Base-by-base conservation (phyloP, 1,140 invertebrate genomes). In the Polyergus mexicanus region DNA sequence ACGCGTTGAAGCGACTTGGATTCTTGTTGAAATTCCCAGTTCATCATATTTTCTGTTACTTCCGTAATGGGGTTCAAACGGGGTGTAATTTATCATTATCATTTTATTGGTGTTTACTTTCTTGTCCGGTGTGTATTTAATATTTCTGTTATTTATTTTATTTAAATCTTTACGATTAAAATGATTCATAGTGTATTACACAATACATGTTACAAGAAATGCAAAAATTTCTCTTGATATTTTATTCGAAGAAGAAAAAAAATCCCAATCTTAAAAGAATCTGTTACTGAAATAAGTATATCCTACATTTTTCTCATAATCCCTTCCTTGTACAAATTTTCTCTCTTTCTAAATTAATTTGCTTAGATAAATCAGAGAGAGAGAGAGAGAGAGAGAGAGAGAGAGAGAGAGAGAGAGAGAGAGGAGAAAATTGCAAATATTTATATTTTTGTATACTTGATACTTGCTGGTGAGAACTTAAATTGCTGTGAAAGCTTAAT, bases 1-100 rank as follows among this genome's bases (percentile, higher is more conserved):
- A 13, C n/a, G 22, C 8, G 22, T 32, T 16, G 7, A n/a, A 60
- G 16, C 16, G 71, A 28, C 28, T 32, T 7, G 13, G 28, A 16
- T 22, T 47, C 13, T 51, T 47, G 38, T 51, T 35, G 22, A 54
- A 22, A 28, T 62, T 19, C 16, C 62, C 13, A 22, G 63, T 8
- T 56, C 44, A 69, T 41, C 77, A 22, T 35, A 25, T 28, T 28
- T 62, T 74, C 1, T 13, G 16, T 25, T 44, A 35, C 19, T 44
- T 54, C 54, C 76, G 44, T 44, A 11, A 35, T n/a, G 63, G 51
- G 25, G 51, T 4, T 35, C 51, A 10, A 72, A 72, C 60, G 76
- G 11, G 44, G 47, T 13, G 35, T 8, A 54, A 68, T 47, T 80
- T n/a, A n/a, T 32, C 74, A 54, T 58, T 80, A 69, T 69, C 54